Evolutionary conservation across 2,113 vertebrate species (phyloP), one percentile per base, ranked within the genome.

Genomic region (Nyctibius bracteatus): DNA sequence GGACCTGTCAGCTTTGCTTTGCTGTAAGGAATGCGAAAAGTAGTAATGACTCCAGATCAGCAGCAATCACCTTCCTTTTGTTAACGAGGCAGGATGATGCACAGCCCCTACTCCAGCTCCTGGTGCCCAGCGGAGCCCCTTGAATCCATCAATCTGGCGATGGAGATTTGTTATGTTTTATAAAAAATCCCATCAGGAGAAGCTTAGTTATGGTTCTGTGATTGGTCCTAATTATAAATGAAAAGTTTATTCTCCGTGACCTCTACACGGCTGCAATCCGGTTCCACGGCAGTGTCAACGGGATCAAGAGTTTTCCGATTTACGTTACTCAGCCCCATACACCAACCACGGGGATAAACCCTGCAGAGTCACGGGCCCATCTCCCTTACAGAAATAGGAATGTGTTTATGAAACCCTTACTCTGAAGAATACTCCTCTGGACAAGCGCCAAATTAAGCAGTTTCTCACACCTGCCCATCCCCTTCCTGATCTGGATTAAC

Each of bases 1-100:
- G 81, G 86, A 70, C 30, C 87, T 95, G 94, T 81, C 95, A 95
- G 77, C 90, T 96, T 73, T 82, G 92, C 94, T 92, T 73, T 39
- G 59, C 80, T 68, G 71, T 20, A 52, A 90, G 74, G 78, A 89
- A 94, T 46, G 74, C 78, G 93, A 92, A 77, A 73, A 88, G 87
- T 81, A 91, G 52, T 35, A 87, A 94, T 55, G 92, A 75, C 68
- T 94, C 75, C 65, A 63, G 17, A 65, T 91, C 55, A 3, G 82
- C 8, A 47, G 55, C 14, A 81, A 95, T 87, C 91, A 94, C 89
- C 46, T 82, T 77, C 43, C 75, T 51, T 84, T 46, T 58, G 77
- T 78, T 81, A 92, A 51, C 21, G 18, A 88, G 51, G 80, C 80
- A 91, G 89, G 75, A 84, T 22, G 85, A 85, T 51, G 79, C 86